Evolutionary conservation across 2,113 vertebrate species (phyloP).

Genomic region (Poicephalus gulielmi): DNA sequence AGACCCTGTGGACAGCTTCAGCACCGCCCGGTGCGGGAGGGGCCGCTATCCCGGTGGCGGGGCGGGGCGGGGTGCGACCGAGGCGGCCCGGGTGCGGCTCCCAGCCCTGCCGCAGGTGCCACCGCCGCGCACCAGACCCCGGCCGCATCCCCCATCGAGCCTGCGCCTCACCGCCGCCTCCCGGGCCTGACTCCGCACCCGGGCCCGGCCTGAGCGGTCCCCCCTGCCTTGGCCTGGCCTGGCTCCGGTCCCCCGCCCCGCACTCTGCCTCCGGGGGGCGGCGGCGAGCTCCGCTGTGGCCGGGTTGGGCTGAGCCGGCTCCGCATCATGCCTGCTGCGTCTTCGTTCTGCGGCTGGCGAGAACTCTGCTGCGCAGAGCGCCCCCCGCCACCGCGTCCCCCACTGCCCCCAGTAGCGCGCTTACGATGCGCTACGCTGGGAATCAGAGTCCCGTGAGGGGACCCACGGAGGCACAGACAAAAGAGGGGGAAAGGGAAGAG

Average conservation of each 20-base stretch:
- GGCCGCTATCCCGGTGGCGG: neutral
- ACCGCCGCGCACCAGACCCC: neutral
- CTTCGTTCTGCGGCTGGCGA: neutral
- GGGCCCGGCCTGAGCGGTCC: neutral
- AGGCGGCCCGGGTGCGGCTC: too few species aligned
- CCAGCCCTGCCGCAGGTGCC: neutral
- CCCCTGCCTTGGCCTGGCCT: neutral
- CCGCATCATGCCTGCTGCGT: neutral
- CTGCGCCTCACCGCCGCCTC: neutral
- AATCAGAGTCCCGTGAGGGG: neutral
- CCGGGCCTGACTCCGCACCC: neutral
- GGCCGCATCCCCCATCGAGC: neutral
- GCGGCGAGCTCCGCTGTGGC: neutral
- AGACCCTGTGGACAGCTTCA: too few species aligned
- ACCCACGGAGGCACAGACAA: neutral
- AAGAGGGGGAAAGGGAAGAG: neutral
- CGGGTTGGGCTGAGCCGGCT: neutral
- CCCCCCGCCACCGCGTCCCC: too few species aligned
- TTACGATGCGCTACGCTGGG: neutral
- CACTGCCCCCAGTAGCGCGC: neutral
- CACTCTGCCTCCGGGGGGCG: neutral
- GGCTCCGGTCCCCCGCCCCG: neutral
- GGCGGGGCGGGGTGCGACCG: neutral
- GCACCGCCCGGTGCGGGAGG: neutral
- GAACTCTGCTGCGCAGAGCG: neutral